Base-by-base conservation (phyloP, 2,797 vertebrate species). In the Eurystomus glaucurus region DNA sequence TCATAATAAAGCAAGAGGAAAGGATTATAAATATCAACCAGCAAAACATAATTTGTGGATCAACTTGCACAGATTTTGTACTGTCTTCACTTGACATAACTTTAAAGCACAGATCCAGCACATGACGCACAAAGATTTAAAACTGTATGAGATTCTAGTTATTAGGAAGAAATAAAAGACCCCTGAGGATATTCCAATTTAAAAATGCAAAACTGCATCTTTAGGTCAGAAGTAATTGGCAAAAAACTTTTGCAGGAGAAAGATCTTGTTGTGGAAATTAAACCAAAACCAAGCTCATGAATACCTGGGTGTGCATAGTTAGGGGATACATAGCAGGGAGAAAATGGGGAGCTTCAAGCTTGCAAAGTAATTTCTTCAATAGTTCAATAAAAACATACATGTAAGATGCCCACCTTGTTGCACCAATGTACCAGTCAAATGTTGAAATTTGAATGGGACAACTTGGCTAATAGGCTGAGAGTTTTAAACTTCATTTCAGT, bases 81-180 rank as follows among this genome's bases (percentile, higher is more conserved):
- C 66, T 70, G 2, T 57, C 15, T 81, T 93, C 35, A 52, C 77
- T 51, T 85, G 50, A 92, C 2, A 7, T 60, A 87, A 48, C 6
- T 88, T 95, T 92, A 87, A 75, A 95, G 35, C 26, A 93, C 16
- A 94, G 33, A 76, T 65, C 10, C 37, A 66, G 70, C 29, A 72
- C 2, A 33, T 58, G 74, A 89, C 72, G 62, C n/a, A 76, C 9
- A 69, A 61, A 35, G 43, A 71, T 50, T 90, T 86, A 54, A 90
- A 95, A 60, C 2, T 21, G 46, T 22, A 55, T 1, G 1, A 74
- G 54, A 64, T 71, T 90, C 31, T 74, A 80, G 23, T 79, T 87
- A 76, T 54, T 23, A 74, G 3, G 28, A 93, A 74, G 51, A 74
- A 86, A 80, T 43, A 96, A 77, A 92, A 66, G 6, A 41, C 61